Base-by-base conservation (phyloP, 2,888 invertebrate species). In the Drosophila paranaensis region DNA sequence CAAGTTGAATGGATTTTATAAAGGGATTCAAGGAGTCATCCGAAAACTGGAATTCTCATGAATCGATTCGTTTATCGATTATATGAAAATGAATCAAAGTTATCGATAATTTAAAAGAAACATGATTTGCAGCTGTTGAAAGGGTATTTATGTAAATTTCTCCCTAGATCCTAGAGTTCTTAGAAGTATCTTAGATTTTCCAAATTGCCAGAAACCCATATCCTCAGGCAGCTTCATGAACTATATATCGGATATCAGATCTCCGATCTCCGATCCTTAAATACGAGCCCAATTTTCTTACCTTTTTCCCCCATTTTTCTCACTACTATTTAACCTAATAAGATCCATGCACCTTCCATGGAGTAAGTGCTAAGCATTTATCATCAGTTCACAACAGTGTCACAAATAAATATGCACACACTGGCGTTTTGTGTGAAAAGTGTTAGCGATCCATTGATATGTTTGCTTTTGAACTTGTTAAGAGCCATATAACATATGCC, bases 401-500 rank as follows among this genome's bases (percentile, higher is more conserved):
- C 16, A 20, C 42, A 35, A 14, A 37, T 56, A 43, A 43, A 54
- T 69, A 54, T 64, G 54, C 53, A 64, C 57, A 61, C 45, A 45
- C 57, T 61, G 73, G 25, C 40, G 57, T 56, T 48, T 71, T 42
- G 42, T 65, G 62, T 55, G 55, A 51, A 46, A 53, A 64, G 71
- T 63, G 50, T 46, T 71, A 69, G 63, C 61, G 56, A 71, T 60
- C 55, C 55, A 45, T 39, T 48, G 66, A 67, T 65, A 10, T 61
- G 53, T 60, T 58, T 51, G n/a, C 11, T 6, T 46, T 37, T 50
- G 48, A 25, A 35, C 51, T 53, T 37, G 33, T 37, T 25, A 50
- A 13, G 11, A 50, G 48, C n/a, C 27, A n/a, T 46, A 27, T 11
- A 30, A 6, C n/a, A n/a, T 27, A 27, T 10, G 30, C n/a, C 48